A percentile compares a stretch with the other conserved stretches of the same genome.
Evolutionary conservation across 2,888 invertebrate species (phyloP).

Genomic region (Oxyscelio sp.): DNA sequence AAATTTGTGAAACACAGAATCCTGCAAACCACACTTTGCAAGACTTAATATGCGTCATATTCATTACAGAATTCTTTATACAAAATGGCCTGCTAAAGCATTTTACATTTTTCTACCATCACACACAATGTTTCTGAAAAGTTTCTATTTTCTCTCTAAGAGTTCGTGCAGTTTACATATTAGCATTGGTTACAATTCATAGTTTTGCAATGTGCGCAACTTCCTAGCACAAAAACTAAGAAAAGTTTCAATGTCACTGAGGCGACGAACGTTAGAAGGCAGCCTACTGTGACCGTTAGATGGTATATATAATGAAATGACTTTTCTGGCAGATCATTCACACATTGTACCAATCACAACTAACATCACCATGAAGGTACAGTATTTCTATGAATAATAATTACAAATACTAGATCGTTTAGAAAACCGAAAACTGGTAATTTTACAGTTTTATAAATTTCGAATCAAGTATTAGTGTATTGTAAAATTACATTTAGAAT

Average conservation of each 20-base stretch:
- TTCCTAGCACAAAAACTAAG: slow-evolving; percentile 53
- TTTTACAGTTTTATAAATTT: too few relatives aligned
- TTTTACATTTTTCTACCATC: slow-evolving; percentile 22
- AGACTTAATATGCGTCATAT: too few relatives aligned
- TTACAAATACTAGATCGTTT: too few relatives aligned
- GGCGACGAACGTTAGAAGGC: slow-evolving; percentile 53
- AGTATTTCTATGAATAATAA: slow-evolving; percentile 5
- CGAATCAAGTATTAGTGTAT: too few relatives aligned
- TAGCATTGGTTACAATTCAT: slow-evolving; percentile 44
- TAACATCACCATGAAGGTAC: slow-evolving; percentile 61
- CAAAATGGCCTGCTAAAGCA: slow-evolving; percentile 12
- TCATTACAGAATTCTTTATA: too few relatives aligned
- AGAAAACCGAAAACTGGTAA: too few relatives aligned
- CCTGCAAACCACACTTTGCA: too few relatives aligned
- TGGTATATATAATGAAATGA: slow-evolving; percentile 66
- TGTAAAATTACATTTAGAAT: too few relatives aligned
- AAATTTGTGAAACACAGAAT: too few relatives aligned
- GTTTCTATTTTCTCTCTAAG: slow-evolving; percentile 56
- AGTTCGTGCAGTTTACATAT: slow-evolving; percentile 24
- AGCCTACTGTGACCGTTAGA: slow-evolving; percentile 59
- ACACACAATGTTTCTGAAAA: slow-evolving; percentile 29
- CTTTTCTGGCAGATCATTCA: slow-evolving; percentile 56
- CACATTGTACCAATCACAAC: slow-evolving; percentile 30
- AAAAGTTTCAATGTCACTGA: slow-evolving; percentile 69
- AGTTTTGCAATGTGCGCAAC: slow-evolving; percentile 60